Evolutionary conservation across 1,140 invertebrate species (phyloP), one percentile per base, ranked within the genome.

Genomic region (Solenopsis invicta): DNA sequence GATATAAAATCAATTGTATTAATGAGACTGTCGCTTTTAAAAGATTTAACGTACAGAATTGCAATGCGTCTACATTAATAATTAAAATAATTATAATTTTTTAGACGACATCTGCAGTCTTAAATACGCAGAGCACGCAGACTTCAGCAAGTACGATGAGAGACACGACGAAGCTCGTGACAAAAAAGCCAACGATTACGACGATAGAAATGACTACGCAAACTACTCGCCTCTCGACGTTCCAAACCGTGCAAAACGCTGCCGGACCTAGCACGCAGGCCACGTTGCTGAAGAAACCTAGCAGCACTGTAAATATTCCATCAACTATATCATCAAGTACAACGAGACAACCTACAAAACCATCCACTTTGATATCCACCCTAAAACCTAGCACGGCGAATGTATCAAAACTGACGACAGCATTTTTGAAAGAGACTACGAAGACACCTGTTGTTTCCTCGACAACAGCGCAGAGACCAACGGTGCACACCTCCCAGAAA

Each of bases 191-290:
- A 10, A 87, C 78, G 10, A 87, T 54, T n/a, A 72, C 74, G 21
- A 91, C 71, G 13, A 77, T 92, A 34, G 75, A 93, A 37, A 91
- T 88, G 18, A 94, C 93, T 8, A 94, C 93, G 16, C 91, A 94
- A 66, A 88, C 93, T 9, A 91, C 91, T 16, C 92, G 92, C 41
- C 72, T 95, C 0, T 94, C 94, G 18, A 95, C 95, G 12, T 95
- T 95, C 67, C 95, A 95, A 87, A 94, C 92, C 1, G 91, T 94
- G 37, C 92, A 94, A 72, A 92, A 93, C 41, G 61, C 74, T 16
- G 24, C 71, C 4, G 67, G 64, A 21, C 72, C 71, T 10, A 90
- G 61, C 12, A 86, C 89, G 37, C 62, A 77, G 72, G 29, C 84
- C 34, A 12, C n/a, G 16, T 16, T n/a, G 45, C 62, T 12, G 4